These are phyloP conservation scores for Heterochromis multidens DNA, from an alignment of 2,113 vertebrate species.

Conservation along the genomic window DNA sequence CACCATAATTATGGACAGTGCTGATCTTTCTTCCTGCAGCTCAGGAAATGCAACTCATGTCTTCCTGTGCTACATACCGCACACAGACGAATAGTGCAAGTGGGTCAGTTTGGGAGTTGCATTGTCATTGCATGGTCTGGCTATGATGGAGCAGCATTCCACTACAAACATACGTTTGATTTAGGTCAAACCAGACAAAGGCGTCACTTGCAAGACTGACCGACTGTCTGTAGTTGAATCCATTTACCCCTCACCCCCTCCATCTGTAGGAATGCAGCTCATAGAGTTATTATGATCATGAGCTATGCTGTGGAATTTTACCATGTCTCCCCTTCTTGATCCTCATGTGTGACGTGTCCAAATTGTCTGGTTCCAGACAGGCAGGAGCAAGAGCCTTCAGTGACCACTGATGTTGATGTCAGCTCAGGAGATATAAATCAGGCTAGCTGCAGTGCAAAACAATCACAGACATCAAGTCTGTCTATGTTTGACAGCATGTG, in stretches of 20 bases:
- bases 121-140: constrained; percentile 57
- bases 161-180: constrained; percentile 48
- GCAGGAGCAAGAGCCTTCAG: constrained; percentile 22
- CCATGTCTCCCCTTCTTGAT: constrained; percentile 52
- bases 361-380: constrained; percentile 55
- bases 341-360: constrained; percentile 71
- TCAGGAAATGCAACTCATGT: constrained; percentile 72
- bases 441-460: not conserved
- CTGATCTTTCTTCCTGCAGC: constrained; percentile 74
- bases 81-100: constrained; percentile 49
- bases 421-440: not conserved
- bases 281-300: constrained; percentile 58
- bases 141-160: constrained; percentile 57
- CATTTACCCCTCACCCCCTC: constrained; percentile 9
- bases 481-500: not conserved
- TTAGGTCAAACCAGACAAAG: constrained; percentile 72
- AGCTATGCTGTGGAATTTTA: constrained; percentile 65
- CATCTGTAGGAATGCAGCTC: constrained; percentile 57
- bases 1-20: constrained; percentile 70
- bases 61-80: constrained; percentile 67
- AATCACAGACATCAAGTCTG: not conserved
- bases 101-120: constrained; percentile 56
- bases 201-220: constrained; percentile 49
- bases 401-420: constrained; percentile 19
- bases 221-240: constrained; percentile 51